Evolutionary conservation across 2,797 vertebrate genomes (phyloP), one percentile per base, ranked within the genome.

Genomic region (Leptoclinus maculatus): DNA sequence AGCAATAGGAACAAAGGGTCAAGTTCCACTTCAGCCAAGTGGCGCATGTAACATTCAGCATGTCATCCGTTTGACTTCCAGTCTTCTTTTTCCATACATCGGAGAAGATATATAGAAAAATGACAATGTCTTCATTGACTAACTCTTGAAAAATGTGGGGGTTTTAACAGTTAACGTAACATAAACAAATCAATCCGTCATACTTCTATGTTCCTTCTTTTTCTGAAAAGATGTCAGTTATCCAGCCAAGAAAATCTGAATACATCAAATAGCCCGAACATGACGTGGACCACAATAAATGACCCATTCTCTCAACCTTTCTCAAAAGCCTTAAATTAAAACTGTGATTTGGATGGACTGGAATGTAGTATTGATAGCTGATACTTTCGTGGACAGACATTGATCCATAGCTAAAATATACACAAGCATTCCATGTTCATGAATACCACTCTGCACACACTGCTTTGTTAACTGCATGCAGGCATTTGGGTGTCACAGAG

Each of bases 1-100:
- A 82, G 81, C 79, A 88, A 83, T 60, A 89, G 63, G 71, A 87
- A 78, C 39, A 29, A 74, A 79, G 77, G 88, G 89, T 93, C 87
- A 91, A 90, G 88, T 91, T 91, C 78, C 83, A 82, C 38, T 68
- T 78, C 29, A 72, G 79, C 65, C 39, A 56, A 71, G 53, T 4
- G 54, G 25, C 60, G 58, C 36, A 82, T 59, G 63, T 58, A 58
- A 67, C 72, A 62, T 75, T 49, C 43, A 88, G 47, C 21, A 29
- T 60, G 68, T 76, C 4, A 56, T 80, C 71, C 66, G 3, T 63
- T 62, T 65, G 5, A 67, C 32, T 45, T 32, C 5, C 5, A 17
- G 8, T 65, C 5, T 57, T n/a, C 12, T 39, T 21, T 70, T 54
- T 71, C 56, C 62, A 32, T 16, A 19, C 14, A 25, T n/a, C 7